Conservation (phyloP, 2,888 invertebrate species). For the Apocheima hispidaria region DNA sequence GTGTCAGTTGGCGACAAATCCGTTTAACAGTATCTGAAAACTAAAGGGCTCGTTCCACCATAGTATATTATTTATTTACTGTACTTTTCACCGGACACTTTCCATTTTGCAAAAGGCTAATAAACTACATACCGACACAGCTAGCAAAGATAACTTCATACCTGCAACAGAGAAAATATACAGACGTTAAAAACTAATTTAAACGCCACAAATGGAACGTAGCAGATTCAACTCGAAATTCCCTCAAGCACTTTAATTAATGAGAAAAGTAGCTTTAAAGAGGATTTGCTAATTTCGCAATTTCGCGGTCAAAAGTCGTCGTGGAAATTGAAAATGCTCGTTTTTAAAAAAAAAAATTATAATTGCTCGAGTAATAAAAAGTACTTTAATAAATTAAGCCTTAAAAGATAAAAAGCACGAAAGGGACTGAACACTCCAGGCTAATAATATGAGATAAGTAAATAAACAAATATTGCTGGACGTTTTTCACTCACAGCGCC, state of each 20-base stretch:
- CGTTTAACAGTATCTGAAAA: too few species aligned
- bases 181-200: slow-evolving; percentile 37
- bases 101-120: not conserved
- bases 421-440: too few species aligned
- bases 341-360: not conserved
- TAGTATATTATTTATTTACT: too few species aligned
- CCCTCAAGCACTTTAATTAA: slow-evolving; percentile 45
- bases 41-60: too few species aligned
- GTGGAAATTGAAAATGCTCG: slow-evolving; percentile 12
- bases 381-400: too few species aligned
- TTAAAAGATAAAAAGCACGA: too few species aligned
- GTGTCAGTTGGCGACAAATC: too few species aligned
- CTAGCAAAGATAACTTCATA: slow-evolving; percentile 10
- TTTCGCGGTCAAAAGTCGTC: slow-evolving; percentile 36
- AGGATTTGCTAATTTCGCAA: slow-evolving; percentile 42
- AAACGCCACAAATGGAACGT: slow-evolving; percentile 26
- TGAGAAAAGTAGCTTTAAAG: slow-evolving; percentile 41
- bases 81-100: not conserved
- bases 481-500: too few species aligned
- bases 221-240: slow-evolving; percentile 26
- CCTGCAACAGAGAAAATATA: slow-evolving; percentile 28
- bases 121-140: slow-evolving; percentile 22
- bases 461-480: too few species aligned
- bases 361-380: not conserved
- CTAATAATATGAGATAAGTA: too few species aligned